Percentiles rank a stretch among this genome's conserved stretches.
Evolutionary conservation across 2,797 vertebrate genomes (phyloP).

Genomic region (Pseudotriccus pelzelni): DNA sequence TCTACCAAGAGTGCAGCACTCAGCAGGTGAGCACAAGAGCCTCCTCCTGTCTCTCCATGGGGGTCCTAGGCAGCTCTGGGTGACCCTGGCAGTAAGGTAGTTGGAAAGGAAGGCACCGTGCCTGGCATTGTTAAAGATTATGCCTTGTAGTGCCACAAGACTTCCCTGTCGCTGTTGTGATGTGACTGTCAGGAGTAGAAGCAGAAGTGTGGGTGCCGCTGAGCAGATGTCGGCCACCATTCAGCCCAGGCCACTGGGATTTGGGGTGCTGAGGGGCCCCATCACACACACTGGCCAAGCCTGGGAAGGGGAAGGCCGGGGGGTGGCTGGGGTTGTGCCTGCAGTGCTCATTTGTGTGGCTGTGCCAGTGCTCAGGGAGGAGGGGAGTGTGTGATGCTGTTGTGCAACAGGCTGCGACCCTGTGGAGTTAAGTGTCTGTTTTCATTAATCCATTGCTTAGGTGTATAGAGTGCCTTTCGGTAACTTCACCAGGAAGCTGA

Average conservation of each 20-base stretch:
- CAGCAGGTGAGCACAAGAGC: slow-evolving; percentile 38
- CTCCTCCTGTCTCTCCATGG: background rate
- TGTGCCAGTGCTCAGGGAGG: slow-evolving; percentile 36
- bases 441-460: slow-evolving; percentile 86
- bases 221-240: background rate
- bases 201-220: background rate
- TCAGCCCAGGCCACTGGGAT: background rate
- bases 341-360: background rate
- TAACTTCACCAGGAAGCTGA: slow-evolving; percentile 96
- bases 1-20: slow-evolving; percentile 30
- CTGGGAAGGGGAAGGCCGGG: background rate
- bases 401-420: slow-evolving; percentile 38
- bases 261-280: background rate
- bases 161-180: background rate
- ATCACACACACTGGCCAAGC: background rate
- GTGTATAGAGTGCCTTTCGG: slow-evolving; percentile 90
- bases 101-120: background rate
- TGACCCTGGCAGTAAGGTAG: background rate
- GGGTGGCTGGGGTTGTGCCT: background rate
- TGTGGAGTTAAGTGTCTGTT: slow-evolving; percentile 79
- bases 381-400: slow-evolving; percentile 41
- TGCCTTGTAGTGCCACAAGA: background rate
- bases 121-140: background rate
- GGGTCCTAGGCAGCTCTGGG: background rate
- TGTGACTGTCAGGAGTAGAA: background rate